These are phyloP conservation scores for Plebejus anna DNA, from an alignment of 2,888 invertebrate genomes.

Conservation along the genomic window DNA sequence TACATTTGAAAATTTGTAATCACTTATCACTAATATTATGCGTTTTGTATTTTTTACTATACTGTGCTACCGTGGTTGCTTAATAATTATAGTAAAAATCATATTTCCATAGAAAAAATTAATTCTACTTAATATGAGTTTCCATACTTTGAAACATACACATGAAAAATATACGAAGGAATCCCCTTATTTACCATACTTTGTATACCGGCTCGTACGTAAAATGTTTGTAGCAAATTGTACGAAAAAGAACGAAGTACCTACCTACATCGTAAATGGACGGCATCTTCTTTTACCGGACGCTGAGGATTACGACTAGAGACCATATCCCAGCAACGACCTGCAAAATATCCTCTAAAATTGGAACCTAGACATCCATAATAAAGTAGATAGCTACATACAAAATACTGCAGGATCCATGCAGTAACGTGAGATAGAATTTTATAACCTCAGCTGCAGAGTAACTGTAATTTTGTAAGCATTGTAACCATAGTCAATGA, in stretches of 20 bases:
- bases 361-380: conserved; percentile 22
- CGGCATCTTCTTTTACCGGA: conserved; percentile 18
- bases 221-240: conserved; percentile 22
- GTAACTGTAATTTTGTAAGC: not conserved
- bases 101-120: not conserved
- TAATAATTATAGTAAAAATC: not conserved
- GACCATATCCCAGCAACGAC: conserved; percentile 20
- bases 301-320: conserved; percentile 22
- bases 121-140: not conserved
- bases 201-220: not conserved
- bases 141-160: not conserved
- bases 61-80: too few species aligned
- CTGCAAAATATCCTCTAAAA: conserved; percentile 29
- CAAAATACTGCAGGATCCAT: not conserved
- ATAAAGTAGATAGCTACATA: conserved; percentile 12
- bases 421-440: not conserved
- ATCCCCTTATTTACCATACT: not conserved
- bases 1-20: too few species aligned
- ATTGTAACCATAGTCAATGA: too few species aligned
- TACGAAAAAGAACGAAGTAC: conserved; percentile 22
- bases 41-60: not conserved
- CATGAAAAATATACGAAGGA: not conserved
- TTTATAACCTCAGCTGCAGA: not conserved
- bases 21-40: too few species aligned
- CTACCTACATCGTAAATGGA: conserved; percentile 1